Evolutionary conservation across 2,888 invertebrate genomes (phyloP), one percentile per base, ranked within the genome.

Genomic region (Oligia latruncula): DNA sequence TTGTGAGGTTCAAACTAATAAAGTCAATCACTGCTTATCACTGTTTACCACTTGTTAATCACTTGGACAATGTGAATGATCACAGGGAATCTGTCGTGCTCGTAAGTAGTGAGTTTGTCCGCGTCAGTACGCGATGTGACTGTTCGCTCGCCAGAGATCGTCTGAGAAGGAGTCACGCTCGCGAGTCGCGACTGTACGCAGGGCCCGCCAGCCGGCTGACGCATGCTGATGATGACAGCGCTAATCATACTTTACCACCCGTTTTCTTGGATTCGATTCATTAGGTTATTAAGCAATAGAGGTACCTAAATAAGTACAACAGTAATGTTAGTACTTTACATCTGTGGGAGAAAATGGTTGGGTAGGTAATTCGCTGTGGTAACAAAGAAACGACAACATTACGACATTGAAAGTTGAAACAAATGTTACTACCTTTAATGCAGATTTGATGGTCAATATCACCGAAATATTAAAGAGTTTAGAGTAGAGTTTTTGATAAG

Each of bases 71-170:
- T 74, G 55, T 43, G 13, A 81, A 87, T 64, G 68, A 78, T 78
- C 87, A 86, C 84, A 60, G 79, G 77, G 82, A 77, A 4, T 40
- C 55, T 72, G 78, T 76, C 86, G 89, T 87, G 85, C 78, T 75
- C 68, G 79, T 85, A 84, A 71, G n/a, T 40, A 80, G 79, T 84
- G 55, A 40, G 72, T 79, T 81, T 58, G 85, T 80, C 46, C 66
- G 80, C 82, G 80, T 73, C 70, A 64, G 81, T 82, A 87, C 91
- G 88, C 92, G 92, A 82, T 85, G 84, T 89, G 84, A 82, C 87
- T 71, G 89, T 77, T 88, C 85, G 93, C 88, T 74, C 79, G 92
- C 88, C 88, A 88, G 87, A 87, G 88, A 89, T 90, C 91, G 91
- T 91, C 88, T 88, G 87, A 84, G 82, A 84, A 82, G 73, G 78